Percentiles rank a stretch among this genome's conserved stretches.
Conservation (phyloP, 1,140 invertebrate genomes). For the Zaprionus tsacasi region DNA sequence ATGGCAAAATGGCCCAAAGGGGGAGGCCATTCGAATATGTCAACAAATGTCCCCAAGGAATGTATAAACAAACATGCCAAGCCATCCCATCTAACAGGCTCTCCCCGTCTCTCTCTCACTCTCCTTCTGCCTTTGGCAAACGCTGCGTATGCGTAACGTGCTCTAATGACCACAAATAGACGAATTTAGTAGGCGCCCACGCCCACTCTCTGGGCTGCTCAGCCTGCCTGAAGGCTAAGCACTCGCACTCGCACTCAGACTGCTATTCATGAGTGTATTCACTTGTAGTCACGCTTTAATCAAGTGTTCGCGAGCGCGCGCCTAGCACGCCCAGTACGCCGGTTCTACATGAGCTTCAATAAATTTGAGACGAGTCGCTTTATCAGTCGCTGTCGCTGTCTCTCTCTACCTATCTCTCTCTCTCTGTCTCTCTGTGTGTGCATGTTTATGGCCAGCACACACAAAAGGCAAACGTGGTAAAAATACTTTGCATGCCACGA, state of each 20-base stretch:
- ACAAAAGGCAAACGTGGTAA: slow-evolving; percentile 48
- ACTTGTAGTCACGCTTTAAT: slow-evolving; percentile 33
- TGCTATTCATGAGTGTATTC: slow-evolving; percentile 15
- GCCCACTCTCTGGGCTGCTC: too few relatives aligned
- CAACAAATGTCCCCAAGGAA: slow-evolving; percentile 17
- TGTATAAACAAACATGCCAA: background rate
- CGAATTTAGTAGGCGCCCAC: slow-evolving; percentile 30
- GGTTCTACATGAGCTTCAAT: slow-evolving; percentile 46
- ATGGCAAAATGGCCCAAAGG: slow-evolving; percentile 45
- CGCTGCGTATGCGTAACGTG: slow-evolving; percentile 67
- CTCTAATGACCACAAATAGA: slow-evolving; percentile 63
- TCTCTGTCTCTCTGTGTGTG: slow-evolving; percentile 57
- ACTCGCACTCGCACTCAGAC: background rate
- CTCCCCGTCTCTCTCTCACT: background rate
- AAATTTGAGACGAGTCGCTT: slow-evolving; percentile 66
- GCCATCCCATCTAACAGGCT: background rate
- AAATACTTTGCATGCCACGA: slow-evolving; percentile 61
- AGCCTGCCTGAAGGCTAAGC: slow-evolving; percentile 25
- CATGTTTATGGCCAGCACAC: slow-evolving; percentile 75
- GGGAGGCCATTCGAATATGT: slow-evolving; percentile 9
- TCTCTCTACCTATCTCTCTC: background rate
- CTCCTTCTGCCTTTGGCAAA: slow-evolving; percentile 13
- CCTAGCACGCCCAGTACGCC: slow-evolving; percentile 43
- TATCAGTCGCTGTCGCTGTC: slow-evolving; percentile 53
- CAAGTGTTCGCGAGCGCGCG: slow-evolving; percentile 37